Percentiles rank a stretch among this genome's conserved stretches.
These are phyloP conservation scores for Lophura nycthemera DNA, from an alignment of 2,113 vertebrate genomes.

Conservation along the genomic window DNA sequence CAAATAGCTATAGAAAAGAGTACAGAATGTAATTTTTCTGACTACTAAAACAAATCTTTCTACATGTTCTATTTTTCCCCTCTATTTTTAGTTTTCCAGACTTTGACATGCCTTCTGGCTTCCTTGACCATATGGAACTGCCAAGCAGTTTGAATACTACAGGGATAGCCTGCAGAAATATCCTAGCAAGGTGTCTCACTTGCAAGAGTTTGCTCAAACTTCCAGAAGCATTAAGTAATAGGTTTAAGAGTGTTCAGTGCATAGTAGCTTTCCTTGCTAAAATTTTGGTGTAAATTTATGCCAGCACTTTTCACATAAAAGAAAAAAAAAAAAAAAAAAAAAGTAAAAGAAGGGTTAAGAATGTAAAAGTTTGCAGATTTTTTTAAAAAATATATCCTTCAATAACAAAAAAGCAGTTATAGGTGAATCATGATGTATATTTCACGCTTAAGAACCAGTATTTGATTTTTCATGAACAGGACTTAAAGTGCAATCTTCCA, in stretches of 20 bases:
- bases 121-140: conserved; percentile 31
- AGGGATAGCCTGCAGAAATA: conserved; percentile 49
- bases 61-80: neutral
- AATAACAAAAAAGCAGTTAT: neutral
- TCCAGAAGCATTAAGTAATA: neutral
- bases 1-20: neutral
- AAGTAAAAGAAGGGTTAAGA: neutral
- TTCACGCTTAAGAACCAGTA: neutral
- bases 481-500: neutral
- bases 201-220: neutral
- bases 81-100: conserved; percentile 19
- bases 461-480: neutral
- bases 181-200: neutral
- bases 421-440: neutral
- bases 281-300: neutral
- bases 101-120: neutral
- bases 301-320: neutral
- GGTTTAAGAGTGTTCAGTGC: neutral
- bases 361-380: neutral
- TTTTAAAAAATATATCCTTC: neutral
- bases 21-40: neutral
- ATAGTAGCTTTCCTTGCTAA: neutral
- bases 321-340: no score
- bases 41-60: conserved; percentile 1
- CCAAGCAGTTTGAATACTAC: conserved; percentile 2